Evolutionary conservation across 2,797 vertebrate genomes (phyloP), one percentile per base, ranked within the genome.

Genomic region (Phrynocephalus guinanensis): DNA sequence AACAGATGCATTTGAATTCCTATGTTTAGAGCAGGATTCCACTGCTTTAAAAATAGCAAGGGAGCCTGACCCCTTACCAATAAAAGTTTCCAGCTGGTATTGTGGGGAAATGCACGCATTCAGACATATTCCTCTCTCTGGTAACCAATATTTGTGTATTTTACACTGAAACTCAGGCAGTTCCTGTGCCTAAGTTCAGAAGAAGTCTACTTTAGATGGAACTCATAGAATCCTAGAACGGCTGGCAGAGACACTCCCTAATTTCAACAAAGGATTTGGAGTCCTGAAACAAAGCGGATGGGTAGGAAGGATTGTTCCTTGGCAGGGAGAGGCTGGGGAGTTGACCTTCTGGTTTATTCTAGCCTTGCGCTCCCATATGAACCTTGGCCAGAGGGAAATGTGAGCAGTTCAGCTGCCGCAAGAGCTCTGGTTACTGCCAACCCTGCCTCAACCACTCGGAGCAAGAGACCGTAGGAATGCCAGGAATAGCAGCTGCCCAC

Each of bases 401-500:
- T 89, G 94, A 95, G 91, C 90, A 88, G 91, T 81, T 90, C 79
- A 30, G 33, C 86, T 87, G 86, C 80, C 63, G 70, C 20, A 22
- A 60, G 86, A 87, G 80, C 88, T 86, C 66, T 70, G 26, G 66
- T 86, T 89, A 85, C 79, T 63, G 67, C 44, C 87, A 78, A 44
- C 60, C 71, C 30, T n/a, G 78, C 20, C 78, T 71, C 48, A 2
- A 84, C 22, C 71, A 52, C 66, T 30, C 66, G n/a, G 78, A 76
- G 60, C 33, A 60, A 56, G 5, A 30, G 79, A 77, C 5, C 10
- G 72, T 28, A 44, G 56, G 66, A 82, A 70, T 16, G 73, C 73
- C 80, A 88, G 88, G 89, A 93, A 93, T 86, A 56, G 71, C 89
- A 93, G 94, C 93, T 89, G 84, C 52, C 73, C 26, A 60, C 24